phyloP scores from a whole-genome alignment of 2,797 vertebrate genomes.

The Liasis olivaceus region DNA sequence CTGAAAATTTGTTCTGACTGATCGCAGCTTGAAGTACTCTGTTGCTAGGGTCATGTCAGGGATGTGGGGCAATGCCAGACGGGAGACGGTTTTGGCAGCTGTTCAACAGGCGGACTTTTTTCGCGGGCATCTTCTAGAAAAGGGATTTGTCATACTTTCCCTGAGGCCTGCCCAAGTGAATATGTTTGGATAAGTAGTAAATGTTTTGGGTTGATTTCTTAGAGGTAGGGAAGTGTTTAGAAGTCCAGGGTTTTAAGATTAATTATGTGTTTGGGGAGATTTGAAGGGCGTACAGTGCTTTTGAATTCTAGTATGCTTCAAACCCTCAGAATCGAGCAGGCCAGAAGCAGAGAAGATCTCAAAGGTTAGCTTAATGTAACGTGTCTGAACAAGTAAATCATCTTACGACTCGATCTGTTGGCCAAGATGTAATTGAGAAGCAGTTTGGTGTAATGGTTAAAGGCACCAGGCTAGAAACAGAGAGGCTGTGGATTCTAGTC shows the following conservation, averaged over 20 bases:
- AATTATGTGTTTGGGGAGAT: background rate
- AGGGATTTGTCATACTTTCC: background rate
- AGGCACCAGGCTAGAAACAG: background rate
- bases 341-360: background rate
- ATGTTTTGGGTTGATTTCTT: background rate
- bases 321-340: background rate
- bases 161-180: background rate
- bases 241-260: background rate
- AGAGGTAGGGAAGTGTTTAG: background rate
- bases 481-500: background rate
- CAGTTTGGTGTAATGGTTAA: background rate
- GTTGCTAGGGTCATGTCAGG: background rate
- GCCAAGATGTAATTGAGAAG: background rate
- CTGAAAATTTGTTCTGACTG: no score
- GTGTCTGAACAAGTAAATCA: background rate
- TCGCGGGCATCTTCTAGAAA: background rate
- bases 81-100: background rate
- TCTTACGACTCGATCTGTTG: background rate
- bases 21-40: background rate
- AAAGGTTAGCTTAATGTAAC: background rate
- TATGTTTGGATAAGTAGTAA: background rate
- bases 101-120: no score
- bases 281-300: background rate
- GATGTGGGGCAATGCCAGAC: background rate
- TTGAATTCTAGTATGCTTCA: background rate